Evolutionary conservation across 2,113 vertebrate genomes (phyloP).

Genomic region (Panthera tigris): DNA sequence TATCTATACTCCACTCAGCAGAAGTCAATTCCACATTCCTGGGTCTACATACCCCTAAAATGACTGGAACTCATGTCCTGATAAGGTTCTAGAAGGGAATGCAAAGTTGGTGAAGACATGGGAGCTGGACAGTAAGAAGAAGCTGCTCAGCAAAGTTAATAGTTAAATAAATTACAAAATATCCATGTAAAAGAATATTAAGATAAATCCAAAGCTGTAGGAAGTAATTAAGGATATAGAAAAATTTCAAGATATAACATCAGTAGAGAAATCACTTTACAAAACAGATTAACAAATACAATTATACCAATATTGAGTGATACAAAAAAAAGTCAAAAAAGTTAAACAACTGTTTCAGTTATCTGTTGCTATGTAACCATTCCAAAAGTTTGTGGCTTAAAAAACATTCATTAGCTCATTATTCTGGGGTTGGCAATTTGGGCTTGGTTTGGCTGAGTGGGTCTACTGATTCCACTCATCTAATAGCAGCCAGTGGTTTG

Average conservation of each 20-base stretch:
- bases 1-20: neutral
- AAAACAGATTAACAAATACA: neutral
- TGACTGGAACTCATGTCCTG: neutral
- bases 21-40: neutral
- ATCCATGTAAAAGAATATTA: neutral
- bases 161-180: constrained; percentile 6
- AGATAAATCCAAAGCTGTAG: neutral
- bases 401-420: neutral
- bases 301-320: neutral
- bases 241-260: neutral
- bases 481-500: neutral
- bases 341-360: constrained; percentile 8
- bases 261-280: constrained; percentile 6
- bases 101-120: neutral
- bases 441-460: neutral
- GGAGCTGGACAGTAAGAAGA: neutral
- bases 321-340: neutral
- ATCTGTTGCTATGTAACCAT: neutral
- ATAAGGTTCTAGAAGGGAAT: neutral
- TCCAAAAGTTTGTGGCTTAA: neutral
- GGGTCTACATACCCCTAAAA: neutral
- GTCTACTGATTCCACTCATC: neutral
- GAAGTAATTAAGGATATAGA: neutral
- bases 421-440: neutral
- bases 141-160: neutral